Conservation (phyloP, 2,797 vertebrate genomes). For the Spinibarbus caldwelli region DNA sequence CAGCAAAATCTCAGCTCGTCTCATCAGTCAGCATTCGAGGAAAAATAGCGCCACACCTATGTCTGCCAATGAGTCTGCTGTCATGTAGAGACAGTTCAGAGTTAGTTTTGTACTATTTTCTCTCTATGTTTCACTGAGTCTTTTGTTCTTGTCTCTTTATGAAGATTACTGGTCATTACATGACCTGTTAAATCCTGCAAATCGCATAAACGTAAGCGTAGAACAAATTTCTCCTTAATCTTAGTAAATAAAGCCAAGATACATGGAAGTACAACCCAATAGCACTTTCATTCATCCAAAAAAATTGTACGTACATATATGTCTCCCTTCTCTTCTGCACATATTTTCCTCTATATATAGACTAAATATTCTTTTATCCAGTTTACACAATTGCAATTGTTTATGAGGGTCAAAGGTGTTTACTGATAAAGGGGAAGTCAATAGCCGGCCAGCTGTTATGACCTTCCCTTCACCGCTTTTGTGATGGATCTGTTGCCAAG, state of each 20-base stretch:
- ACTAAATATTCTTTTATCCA: neutral
- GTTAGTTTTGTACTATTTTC: neutral
- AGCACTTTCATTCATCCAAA: neutral
- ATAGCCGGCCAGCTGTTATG: neutral
- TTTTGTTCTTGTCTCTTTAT: neutral
- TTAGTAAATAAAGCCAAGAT: neutral
- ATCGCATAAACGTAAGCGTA: neutral
- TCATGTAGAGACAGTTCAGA: neutral
- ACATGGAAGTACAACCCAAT: neutral
- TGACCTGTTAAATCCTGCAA: constrained; percentile 4
- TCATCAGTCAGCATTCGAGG: neutral
- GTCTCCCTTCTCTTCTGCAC: neutral
- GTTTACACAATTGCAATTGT: constrained; percentile 19
- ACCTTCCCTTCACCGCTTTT: constrained; percentile 10
- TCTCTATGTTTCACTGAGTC: neutral
- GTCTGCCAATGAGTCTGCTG: neutral
- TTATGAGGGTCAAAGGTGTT: constrained; percentile 6
- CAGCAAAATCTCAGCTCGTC: neutral
- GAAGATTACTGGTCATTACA: neutral
- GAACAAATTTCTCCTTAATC: neutral
- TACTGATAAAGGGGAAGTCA: constrained; percentile 19
- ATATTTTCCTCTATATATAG: neutral
- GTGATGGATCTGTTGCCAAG: constrained; percentile 31
- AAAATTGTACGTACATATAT: no score
- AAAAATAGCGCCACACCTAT: constrained; percentile 2